Percentiles rank a stretch among this genome's conserved stretches.
Evolutionary conservation across 2,888 invertebrate species (phyloP).

Genomic region (Chymomyza amoena): DNA sequence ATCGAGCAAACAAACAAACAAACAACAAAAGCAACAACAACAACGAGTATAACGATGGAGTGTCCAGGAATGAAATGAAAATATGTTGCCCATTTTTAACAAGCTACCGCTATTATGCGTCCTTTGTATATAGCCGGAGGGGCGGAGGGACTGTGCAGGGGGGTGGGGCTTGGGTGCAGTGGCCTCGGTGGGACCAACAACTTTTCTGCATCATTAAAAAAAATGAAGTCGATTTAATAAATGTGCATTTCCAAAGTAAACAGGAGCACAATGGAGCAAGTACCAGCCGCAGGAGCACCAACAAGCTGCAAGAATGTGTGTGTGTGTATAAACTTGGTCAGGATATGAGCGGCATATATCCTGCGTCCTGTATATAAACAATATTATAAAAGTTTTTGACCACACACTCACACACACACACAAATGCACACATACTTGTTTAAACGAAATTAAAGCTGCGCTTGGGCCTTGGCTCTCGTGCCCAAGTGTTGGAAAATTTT

Average conservation of each 20-base stretch:
- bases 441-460: constrained; percentile 18
- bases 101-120: constrained; percentile 17
- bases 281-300: not conserved
- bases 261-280: constrained; percentile 9
- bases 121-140: constrained; percentile 20
- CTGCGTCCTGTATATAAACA: constrained; percentile 17
- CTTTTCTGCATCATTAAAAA: constrained; percentile 66
- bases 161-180: not conserved
- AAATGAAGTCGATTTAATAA: constrained; percentile 69
- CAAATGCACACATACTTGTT: constrained; percentile 4
- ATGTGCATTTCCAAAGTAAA: constrained; percentile 56
- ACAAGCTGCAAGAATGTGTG: constrained; percentile 6
- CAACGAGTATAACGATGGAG: constrained; percentile 28
- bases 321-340: not conserved
- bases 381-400: constrained; percentile 19
- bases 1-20: not conserved
- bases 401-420: constrained; percentile 2
- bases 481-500: not conserved
- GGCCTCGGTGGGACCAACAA: not conserved
- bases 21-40: not conserved
- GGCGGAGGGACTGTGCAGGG: not conserved
- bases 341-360: constrained; percentile 14
- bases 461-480: not conserved
- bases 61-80: constrained; percentile 34
- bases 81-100: constrained; percentile 37